These are phyloP conservation scores for Alosa alosa DNA, from an alignment of 2,113 vertebrate species.

Conservation along the genomic window DNA sequence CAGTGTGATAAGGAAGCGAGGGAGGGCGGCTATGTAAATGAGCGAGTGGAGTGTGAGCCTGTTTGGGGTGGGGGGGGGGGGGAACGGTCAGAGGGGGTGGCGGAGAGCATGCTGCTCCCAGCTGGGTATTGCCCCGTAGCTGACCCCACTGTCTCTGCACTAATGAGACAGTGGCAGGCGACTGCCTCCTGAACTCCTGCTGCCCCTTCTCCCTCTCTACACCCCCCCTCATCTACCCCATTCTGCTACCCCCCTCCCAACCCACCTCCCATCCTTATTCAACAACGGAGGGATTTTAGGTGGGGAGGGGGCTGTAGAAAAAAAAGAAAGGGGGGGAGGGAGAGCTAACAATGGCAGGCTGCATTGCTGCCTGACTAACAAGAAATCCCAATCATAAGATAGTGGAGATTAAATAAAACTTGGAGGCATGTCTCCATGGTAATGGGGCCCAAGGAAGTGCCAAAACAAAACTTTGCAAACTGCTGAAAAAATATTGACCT, in stretches of 20 bases:
- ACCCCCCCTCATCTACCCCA: slow-evolving; percentile 34
- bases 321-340: background rate
- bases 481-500: background rate
- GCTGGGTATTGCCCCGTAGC: slow-evolving; percentile 77
- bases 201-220: slow-evolving; percentile 63
- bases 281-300: slow-evolving; percentile 49
- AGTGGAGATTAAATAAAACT: background rate
- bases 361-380: background rate
- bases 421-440: background rate
- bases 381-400: background rate
- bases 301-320: background rate
- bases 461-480: background rate
- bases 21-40: slow-evolving; percentile 46
- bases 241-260: slow-evolving; percentile 21
- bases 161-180: slow-evolving; percentile 79
- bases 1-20: slow-evolving; percentile 52
- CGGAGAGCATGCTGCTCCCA: slow-evolving; percentile 75
- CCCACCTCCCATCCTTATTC: slow-evolving; percentile 4
- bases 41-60: slow-evolving; percentile 45
- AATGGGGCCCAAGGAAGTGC: background rate
- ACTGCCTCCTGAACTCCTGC: slow-evolving; percentile 78
- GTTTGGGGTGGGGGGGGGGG: slow-evolving; percentile 51
- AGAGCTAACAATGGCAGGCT: background rate
- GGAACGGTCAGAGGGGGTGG: slow-evolving; percentile 53
- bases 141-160: slow-evolving; percentile 79